Evolutionary conservation across 2,113 vertebrate genomes (phyloP), one percentile per base, ranked within the genome.

Genomic region (Oreochromis aureus): DNA sequence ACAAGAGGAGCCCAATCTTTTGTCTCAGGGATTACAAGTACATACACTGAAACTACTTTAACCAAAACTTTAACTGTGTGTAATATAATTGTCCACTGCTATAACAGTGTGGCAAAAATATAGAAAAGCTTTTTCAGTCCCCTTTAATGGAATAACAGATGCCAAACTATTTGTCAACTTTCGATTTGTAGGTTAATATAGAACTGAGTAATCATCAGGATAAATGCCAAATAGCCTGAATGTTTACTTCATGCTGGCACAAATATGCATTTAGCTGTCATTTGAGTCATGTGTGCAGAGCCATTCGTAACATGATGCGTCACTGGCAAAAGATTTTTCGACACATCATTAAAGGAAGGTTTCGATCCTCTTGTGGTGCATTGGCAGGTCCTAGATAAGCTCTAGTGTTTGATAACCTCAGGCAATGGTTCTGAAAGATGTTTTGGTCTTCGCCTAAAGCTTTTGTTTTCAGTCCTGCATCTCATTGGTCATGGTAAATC

Each of bases 71-170:
- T 27, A 73, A 30, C 69, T 1, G 18, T 51, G 0, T 76, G 51
- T 76, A 76, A 76, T 51, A 16, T 51, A 7, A 51, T 44, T 18
- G 24, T 48, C 10, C 16, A 76, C 71, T 1, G 1, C 4, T 51
- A 30, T 2, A 76, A 32, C 41, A 30, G 71, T 0, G 0, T 46
- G 44, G 24, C 15, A 30, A 5, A 76, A 76, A 30, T 30, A 11
- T 18, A 4, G 39, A 44, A 76, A 76, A 18, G 22, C 24, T 48
- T 10, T 19, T 19, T 63, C 8, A 10, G 30, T 18, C 30, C 30
- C 30, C 30, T 63, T 48, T 48, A 0, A 48, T 18, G 8, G 53
- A 80, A 56, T 54, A 32, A 18, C 13, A 13, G 18, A n/a, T 30
- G 12, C 39, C 32, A 83, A 61, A 19, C 39, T 18, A 34, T 39